Evolutionary conservation across 2,888 invertebrate genomes (phyloP).

Genomic region (Mythimna impura): DNA sequence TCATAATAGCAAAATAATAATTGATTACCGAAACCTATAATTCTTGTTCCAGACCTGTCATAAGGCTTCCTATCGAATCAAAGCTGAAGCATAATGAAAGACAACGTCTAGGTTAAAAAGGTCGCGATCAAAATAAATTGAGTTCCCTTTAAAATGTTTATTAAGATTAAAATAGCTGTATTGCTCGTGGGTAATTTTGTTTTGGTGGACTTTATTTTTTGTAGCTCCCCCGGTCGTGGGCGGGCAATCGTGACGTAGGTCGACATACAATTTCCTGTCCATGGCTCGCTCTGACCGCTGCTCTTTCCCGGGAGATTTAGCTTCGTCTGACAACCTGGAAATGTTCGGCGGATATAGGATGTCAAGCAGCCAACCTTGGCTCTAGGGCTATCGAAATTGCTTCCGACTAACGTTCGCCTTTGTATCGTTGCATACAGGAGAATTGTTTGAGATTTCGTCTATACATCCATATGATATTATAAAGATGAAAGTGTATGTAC

Average conservation of each 20-base stretch:
- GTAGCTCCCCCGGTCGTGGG: slow-evolving; percentile 62
- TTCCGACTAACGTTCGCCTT: slow-evolving; percentile 75
- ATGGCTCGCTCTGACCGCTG: slow-evolving; percentile 80
- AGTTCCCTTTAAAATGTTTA: slow-evolving; percentile 39
- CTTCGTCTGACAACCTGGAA: slow-evolving; percentile 83
- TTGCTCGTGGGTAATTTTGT: slow-evolving; percentile 56
- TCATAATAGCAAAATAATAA: background rate
- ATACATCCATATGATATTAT: background rate
- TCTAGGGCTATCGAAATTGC: slow-evolving; percentile 79
- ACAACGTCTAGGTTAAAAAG: slow-evolving; percentile 35
- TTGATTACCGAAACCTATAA: background rate
- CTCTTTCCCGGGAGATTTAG: slow-evolving; percentile 83
- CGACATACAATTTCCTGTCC: slow-evolving; percentile 88
- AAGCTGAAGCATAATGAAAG: slow-evolving; percentile 24
- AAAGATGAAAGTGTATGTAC: background rate
- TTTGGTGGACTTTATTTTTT: slow-evolving; percentile 68
- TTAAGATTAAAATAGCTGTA: slow-evolving; percentile 60
- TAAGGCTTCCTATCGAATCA: slow-evolving; percentile 9
- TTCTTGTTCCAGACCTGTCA: background rate
- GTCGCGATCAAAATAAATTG: slow-evolving; percentile 35
- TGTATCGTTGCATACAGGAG: slow-evolving; percentile 43
- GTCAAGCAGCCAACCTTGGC: slow-evolving; percentile 83
- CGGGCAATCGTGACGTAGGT: slow-evolving; percentile 81
- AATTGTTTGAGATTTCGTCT: slow-evolving; percentile 30
- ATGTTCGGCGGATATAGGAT: slow-evolving; percentile 86